Evolutionary conservation across 2,113 vertebrate genomes (phyloP).

Genomic region (Rhinogobius similis): DNA sequence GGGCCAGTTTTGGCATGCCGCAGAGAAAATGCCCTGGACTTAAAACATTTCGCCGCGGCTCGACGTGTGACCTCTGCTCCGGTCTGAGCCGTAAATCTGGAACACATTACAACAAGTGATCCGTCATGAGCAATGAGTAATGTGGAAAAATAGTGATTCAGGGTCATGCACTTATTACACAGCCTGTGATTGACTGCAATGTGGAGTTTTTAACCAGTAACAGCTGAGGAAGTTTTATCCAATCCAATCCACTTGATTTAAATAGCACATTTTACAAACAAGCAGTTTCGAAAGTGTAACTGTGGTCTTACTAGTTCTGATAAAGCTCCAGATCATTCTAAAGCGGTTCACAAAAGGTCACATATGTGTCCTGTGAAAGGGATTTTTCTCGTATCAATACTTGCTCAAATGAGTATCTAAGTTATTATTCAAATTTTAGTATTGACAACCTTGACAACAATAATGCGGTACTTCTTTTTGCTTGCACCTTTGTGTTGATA

Average conservation of each 20-base stretch:
- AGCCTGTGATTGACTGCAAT: not conserved
- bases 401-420: no score
- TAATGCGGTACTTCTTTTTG: not conserved
- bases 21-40: slow-evolving; percentile 58
- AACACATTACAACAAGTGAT: not conserved
- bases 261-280: no score
- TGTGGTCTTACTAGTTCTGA: no score
- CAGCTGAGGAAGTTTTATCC: not conserved
- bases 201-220: not conserved
- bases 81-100: not conserved
- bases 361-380: no score
- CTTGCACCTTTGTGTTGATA: slow-evolving; percentile 15
- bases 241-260: no score
- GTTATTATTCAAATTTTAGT: no score
- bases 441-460: no score
- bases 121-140: not conserved
- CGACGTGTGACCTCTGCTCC: slow-evolving; percentile 15
- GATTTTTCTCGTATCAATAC: no score
- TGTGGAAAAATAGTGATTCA: not conserved
- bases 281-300: no score
- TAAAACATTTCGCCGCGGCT: slow-evolving; percentile 54
- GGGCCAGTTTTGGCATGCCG: slow-evolving; percentile 51
- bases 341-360: no score
- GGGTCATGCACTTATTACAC: not conserved
- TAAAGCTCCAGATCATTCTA: no score